Conservation (phyloP, 2,888 invertebrate species). For the Junonia oenone region DNA sequence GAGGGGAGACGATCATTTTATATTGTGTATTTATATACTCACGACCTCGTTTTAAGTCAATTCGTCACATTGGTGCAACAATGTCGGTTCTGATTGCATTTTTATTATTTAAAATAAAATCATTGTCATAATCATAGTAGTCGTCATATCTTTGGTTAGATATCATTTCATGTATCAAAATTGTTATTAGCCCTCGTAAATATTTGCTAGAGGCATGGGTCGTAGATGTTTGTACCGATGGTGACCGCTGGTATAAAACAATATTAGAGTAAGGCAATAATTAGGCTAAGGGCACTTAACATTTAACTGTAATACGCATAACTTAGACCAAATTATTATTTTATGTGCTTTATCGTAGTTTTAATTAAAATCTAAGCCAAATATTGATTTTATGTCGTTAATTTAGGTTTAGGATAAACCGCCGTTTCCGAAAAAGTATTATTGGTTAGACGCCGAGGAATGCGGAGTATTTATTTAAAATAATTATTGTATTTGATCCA, state of each 20-base stretch:
- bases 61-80: conserved; percentile 14
- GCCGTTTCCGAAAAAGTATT: conserved; percentile 72
- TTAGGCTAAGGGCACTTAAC: conserved; percentile 74
- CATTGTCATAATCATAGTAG: conserved; percentile 2
- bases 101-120: conserved; percentile 11
- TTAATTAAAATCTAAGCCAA: conserved; percentile 78
- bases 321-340: conserved; percentile 79
- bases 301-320: conserved; percentile 65
- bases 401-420: conserved; percentile 58
- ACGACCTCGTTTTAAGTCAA: conserved; percentile 21
- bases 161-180: not conserved
- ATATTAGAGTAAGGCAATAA: conserved; percentile 72
- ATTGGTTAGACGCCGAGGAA: conserved; percentile 55
- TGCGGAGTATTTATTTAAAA: conserved; percentile 71
- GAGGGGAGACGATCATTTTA: conserved; percentile 28
- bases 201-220: conserved; percentile 32
- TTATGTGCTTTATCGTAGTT: conserved; percentile 75
- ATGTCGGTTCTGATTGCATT: conserved; percentile 19
- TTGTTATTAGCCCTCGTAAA: not conserved
- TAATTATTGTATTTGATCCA: conserved; percentile 20
- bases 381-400: conserved; percentile 76
- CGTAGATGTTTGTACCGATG: conserved; percentile 30
- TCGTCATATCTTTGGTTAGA: not conserved
- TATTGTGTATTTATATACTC: conserved; percentile 32
- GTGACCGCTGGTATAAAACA: conserved; percentile 64